phyloP scores from a whole-genome alignment of 2,113 vertebrate species.

The Rhegmatorhina hoffmannsi region DNA sequence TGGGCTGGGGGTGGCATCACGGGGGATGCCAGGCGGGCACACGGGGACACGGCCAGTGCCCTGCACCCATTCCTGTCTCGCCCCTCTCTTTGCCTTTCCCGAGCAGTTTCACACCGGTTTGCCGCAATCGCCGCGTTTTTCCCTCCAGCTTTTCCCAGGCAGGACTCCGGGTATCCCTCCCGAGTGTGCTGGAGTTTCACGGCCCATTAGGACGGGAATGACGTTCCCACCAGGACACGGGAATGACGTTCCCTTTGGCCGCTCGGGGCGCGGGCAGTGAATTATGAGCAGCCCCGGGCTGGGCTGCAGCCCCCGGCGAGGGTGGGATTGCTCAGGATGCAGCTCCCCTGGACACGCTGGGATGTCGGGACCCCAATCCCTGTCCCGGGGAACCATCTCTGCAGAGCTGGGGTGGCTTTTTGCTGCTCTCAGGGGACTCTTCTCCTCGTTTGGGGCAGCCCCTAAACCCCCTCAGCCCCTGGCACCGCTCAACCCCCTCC shows the following conservation, averaged over 20 bases:
- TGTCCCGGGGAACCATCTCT: rapidly evolving
- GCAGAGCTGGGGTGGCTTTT: rapidly evolving
- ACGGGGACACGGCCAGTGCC: background rate
- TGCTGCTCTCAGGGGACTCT: background rate
- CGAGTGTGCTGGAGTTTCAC: background rate
- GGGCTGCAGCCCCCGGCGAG: background rate
- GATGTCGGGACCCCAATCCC: background rate
- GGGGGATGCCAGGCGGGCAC: background rate
- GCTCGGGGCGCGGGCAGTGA: background rate
- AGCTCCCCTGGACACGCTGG: background rate
- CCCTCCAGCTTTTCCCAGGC: background rate
- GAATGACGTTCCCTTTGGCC: rapidly evolving
- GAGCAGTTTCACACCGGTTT: rapidly evolving
- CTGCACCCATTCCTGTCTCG: rapidly evolving
- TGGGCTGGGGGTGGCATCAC: background rate
- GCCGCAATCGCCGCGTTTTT: background rate
- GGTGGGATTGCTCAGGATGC: rapidly evolving
- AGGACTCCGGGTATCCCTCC: background rate
- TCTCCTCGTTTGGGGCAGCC: background rate
- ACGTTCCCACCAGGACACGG: background rate
- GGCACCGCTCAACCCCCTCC: background rate
- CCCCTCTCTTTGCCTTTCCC: background rate
- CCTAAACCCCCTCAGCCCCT: background rate
- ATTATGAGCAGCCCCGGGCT: rapidly evolving
- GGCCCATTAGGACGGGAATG: background rate